Evolutionary conservation across 1,140 invertebrate genomes (phyloP).

Genomic region (Cyphomyrmex costatus): DNA sequence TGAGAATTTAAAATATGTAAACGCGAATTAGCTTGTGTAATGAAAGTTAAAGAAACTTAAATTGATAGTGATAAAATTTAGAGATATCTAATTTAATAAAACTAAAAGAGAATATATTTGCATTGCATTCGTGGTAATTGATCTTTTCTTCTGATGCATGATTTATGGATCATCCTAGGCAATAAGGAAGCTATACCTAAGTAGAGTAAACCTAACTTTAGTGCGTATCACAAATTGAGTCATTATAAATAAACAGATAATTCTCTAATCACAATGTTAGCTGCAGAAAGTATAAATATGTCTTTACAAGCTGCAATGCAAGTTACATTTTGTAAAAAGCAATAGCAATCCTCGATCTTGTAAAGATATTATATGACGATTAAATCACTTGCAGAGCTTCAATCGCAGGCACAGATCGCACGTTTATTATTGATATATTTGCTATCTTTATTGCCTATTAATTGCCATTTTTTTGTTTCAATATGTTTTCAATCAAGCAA

Average conservation of each 20-base stretch:
- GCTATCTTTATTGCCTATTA: constrained; percentile 35
- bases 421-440: constrained; percentile 34
- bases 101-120: background rate
- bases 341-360: constrained; percentile 6
- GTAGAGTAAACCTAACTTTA: constrained; percentile 44
- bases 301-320: constrained; percentile 23
- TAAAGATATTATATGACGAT: constrained; percentile 26
- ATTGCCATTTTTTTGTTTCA: constrained; percentile 31
- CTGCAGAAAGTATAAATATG: constrained; percentile 3
- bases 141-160: constrained; percentile 34
- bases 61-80: constrained; percentile 38
- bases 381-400: constrained; percentile 15
- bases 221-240: constrained; percentile 32
- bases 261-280: constrained; percentile 33
- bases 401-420: background rate
- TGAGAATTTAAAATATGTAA: constrained; percentile 40
- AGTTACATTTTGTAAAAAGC: constrained; percentile 48
- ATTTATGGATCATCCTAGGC: constrained; percentile 56
- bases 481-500: background rate
- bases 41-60: constrained; percentile 24
- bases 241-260: constrained; percentile 37
- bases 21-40: constrained; percentile 24
- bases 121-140: constrained; percentile 6
- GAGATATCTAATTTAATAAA: constrained; percentile 42
- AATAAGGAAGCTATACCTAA: constrained; percentile 33